phyloP scores from a whole-genome alignment of 2,797 vertebrate genomes.

The Gambusia yucatana region DNA sequence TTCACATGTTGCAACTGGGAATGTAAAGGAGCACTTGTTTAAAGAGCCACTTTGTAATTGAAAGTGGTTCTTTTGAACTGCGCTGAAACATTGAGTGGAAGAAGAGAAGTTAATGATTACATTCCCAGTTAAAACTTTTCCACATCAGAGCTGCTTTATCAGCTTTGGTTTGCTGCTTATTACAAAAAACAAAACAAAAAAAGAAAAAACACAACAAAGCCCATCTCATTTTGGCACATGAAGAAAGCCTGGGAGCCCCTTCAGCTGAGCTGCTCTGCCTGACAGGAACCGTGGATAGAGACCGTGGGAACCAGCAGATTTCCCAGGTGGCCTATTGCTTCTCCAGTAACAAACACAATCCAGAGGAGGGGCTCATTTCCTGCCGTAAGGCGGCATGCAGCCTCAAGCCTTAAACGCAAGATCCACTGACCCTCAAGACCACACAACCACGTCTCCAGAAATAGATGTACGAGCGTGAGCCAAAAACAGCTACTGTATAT shows the following conservation, averaged over 20 bases:
- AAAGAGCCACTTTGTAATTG: constrained; percentile 39
- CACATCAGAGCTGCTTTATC: constrained; percentile 31
- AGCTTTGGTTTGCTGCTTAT: constrained; percentile 6
- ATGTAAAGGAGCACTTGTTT: constrained; percentile 27
- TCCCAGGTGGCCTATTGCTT: constrained; percentile 66
- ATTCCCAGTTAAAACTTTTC: constrained; percentile 30
- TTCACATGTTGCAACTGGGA: constrained; percentile 27
- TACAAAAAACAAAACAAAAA: not conserved
- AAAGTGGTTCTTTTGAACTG: constrained; percentile 47
- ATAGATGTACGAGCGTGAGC: constrained; percentile 43
- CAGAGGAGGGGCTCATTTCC: constrained; percentile 70
- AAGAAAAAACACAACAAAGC: constrained; percentile 11
- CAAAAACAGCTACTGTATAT: constrained; percentile 51
- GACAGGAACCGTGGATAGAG: constrained; percentile 58
- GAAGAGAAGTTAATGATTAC: constrained; percentile 48
- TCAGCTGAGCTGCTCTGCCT: constrained; percentile 29
- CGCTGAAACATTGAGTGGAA: constrained; percentile 1
- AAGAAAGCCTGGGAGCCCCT: constrained; percentile 26
- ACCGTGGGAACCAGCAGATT: constrained; percentile 70
- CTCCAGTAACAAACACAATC: constrained; percentile 64
- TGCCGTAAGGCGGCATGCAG: constrained; percentile 45
- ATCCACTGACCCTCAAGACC: constrained; percentile 63
- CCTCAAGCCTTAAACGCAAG: constrained; percentile 58
- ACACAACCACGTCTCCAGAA: constrained; percentile 60
- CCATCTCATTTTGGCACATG: constrained; percentile 35